These are phyloP conservation scores for Augiades crinisus DNA, from an alignment of 2,888 invertebrate genomes.

Conservation along the genomic window DNA sequence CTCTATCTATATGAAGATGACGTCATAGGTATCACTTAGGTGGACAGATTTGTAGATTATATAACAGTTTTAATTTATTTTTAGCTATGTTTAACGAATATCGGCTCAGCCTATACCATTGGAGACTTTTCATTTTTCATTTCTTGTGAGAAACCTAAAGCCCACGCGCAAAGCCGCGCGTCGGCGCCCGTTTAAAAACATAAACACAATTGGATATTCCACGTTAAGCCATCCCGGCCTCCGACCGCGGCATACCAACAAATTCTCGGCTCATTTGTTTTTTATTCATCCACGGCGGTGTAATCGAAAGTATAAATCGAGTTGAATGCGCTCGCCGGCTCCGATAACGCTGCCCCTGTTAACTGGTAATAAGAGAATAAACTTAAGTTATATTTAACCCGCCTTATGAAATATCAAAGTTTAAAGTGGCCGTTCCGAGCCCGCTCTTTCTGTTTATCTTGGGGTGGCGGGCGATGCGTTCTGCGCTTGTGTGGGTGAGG, in stretches of 20 bases:
- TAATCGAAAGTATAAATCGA: conserved; percentile 81
- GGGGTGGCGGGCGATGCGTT: conserved; percentile 1
- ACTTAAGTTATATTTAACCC: conserved; percentile 65
- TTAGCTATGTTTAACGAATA: too few relatives aligned
- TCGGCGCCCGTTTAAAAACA: too few relatives aligned
- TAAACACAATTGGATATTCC: conserved; percentile 26
- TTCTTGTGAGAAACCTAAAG: too few relatives aligned
- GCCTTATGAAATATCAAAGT: conserved; percentile 68
- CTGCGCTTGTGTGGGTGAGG: not conserved
- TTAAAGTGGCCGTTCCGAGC: conserved; percentile 37
- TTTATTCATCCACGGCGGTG: conserved; percentile 73
- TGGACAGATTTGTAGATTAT: too few relatives aligned
- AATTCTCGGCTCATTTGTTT: conserved; percentile 79
- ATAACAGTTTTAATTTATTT: too few relatives aligned
- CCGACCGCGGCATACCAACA: conserved; percentile 54
- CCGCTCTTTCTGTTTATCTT: conserved; percentile 34
- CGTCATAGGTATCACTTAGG: too few relatives aligned
- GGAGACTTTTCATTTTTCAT: too few relatives aligned
- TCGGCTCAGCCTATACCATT: too few relatives aligned
- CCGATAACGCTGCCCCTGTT: conserved; percentile 71
- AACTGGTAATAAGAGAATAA: conserved; percentile 77
- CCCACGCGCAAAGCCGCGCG: too few relatives aligned
- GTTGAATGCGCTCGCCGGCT: conserved; percentile 61
- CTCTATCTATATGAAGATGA: too few relatives aligned
- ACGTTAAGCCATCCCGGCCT: conserved; percentile 20